phyloP scores from a whole-genome alignment of 2,113 vertebrate genomes.

The Neolamprologus longior region DNA sequence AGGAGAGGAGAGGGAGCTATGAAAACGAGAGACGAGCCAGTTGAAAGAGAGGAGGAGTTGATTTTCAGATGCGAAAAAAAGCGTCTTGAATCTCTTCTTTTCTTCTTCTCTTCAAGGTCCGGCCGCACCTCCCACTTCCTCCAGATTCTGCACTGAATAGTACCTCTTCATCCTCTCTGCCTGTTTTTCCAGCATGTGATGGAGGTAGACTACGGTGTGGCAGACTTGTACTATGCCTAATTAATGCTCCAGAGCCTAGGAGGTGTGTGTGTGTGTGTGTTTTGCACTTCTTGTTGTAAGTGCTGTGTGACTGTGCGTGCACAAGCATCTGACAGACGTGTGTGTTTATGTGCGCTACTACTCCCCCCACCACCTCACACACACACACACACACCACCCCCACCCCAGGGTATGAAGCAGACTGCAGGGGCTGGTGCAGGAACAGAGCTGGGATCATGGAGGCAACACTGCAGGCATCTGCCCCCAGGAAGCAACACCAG shows the following conservation, averaged over 20 bases:
- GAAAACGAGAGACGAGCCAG: slow-evolving; percentile 20
- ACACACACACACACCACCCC: not conserved
- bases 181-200: slow-evolving; percentile 40
- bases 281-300: slow-evolving; percentile 9
- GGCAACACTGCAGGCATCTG: slow-evolving; percentile 68
- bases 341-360: not conserved
- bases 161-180: not conserved
- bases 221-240: slow-evolving; percentile 43
- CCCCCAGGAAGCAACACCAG: slow-evolving; percentile 67
- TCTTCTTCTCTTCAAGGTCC: slow-evolving; percentile 9
- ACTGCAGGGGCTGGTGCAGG: slow-evolving; percentile 57
- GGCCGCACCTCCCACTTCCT: not conserved
- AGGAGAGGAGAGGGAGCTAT: not conserved
- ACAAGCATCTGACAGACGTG: not conserved
- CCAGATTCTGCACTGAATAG: not conserved
- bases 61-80: slow-evolving; percentile 27
- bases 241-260: slow-evolving; percentile 54
- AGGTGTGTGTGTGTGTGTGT: slow-evolving; percentile 30
- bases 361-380: not conserved
- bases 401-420: slow-evolving; percentile 45
- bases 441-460: slow-evolving; percentile 68
- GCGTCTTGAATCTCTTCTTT: slow-evolving; percentile 22
- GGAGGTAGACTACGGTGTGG: slow-evolving; percentile 44
- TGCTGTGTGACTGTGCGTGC: slow-evolving; percentile 25
- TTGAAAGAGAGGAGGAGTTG: slow-evolving; percentile 20